A percentile compares a stretch with the other conserved stretches of the same genome.
These are phyloP conservation scores for Megaleporinus macrocephalus DNA, from an alignment of 2,113 vertebrate genomes.

Conservation along the genomic window DNA sequence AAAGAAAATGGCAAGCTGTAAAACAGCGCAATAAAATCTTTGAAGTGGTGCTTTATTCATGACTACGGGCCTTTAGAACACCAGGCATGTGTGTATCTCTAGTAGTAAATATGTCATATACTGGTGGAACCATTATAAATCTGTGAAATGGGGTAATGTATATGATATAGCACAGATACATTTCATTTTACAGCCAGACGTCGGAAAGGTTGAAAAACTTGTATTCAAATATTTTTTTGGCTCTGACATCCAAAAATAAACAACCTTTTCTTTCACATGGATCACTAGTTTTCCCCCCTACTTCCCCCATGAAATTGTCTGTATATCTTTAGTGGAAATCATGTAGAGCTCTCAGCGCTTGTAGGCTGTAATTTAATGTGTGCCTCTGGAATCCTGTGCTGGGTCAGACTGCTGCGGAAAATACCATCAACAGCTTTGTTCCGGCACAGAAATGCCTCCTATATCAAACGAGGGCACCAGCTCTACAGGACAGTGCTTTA, in stretches of 20 bases:
- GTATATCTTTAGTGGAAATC: slow-evolving; percentile 66
- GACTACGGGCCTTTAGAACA: slow-evolving; percentile 18
- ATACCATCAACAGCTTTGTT: slow-evolving; percentile 75
- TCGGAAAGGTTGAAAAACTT: slow-evolving; percentile 32
- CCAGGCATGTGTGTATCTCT: slow-evolving; percentile 19
- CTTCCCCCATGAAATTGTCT: slow-evolving; percentile 63
- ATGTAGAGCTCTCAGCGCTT: slow-evolving; percentile 60
- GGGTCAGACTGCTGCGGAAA: slow-evolving; percentile 69
- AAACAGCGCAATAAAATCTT: slow-evolving; percentile 14
- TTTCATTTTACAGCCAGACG: slow-evolving; percentile 29
- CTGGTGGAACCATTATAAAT: slow-evolving; percentile 23
- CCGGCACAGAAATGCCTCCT: slow-evolving; percentile 62
- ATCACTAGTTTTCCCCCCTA: slow-evolving; percentile 54
- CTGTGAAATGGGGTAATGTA: slow-evolving; percentile 17
- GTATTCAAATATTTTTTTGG: slow-evolving; percentile 44
- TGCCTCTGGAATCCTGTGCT: slow-evolving; percentile 63
- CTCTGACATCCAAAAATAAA: slow-evolving; percentile 45
- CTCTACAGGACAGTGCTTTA: slow-evolving; percentile 53
- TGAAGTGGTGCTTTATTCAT: slow-evolving; percentile 13
- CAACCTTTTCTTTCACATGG: slow-evolving; percentile 58
- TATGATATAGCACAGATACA: slow-evolving; percentile 4
- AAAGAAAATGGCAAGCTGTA: slow-evolving; percentile 28
- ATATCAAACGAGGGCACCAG: slow-evolving; percentile 62
- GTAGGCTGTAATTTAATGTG: slow-evolving; percentile 70
- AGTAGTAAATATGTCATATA: slow-evolving; percentile 32